Conservation (phyloP, 2,113 vertebrate genomes). For the Phycodurus eques region DNA sequence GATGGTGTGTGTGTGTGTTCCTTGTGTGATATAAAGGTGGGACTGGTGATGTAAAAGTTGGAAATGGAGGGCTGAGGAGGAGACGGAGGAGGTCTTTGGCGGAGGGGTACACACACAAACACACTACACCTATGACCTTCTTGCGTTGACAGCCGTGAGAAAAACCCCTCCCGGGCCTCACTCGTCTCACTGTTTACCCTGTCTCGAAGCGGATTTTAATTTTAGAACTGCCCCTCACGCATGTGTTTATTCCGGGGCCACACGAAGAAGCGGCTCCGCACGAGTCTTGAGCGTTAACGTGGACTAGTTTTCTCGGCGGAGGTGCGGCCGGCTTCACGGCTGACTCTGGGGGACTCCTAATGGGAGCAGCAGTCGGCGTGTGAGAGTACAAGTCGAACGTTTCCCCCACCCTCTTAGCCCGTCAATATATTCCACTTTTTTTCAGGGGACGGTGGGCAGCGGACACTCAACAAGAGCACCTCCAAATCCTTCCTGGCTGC, state of each 20-base stretch:
- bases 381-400: slow-evolving; percentile 4
- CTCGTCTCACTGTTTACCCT: slow-evolving; percentile 1
- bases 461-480: slow-evolving; percentile 36
- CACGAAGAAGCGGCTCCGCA: neutral
- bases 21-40: neutral
- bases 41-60: neutral
- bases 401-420: neutral
- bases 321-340: slow-evolving; percentile 45
- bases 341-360: slow-evolving; percentile 55
- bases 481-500: slow-evolving; percentile 36
- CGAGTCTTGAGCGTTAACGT: neutral
- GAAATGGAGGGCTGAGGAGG: neutral
- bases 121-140: slow-evolving; percentile 32
- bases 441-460: slow-evolving; percentile 34
- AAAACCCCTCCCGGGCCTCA: neutral
- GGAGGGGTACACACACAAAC: slow-evolving; percentile 58
- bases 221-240: neutral
- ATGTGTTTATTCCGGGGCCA: slow-evolving; percentile 3
- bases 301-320: slow-evolving; percentile 76
- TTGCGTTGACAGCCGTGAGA: slow-evolving; percentile 39
- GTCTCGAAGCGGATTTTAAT: neutral
- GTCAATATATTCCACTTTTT: slow-evolving; percentile 36
- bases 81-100: slow-evolving; percentile 56
- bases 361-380: slow-evolving; percentile 63
- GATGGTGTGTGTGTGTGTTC: neutral